Conservation (phyloP, 2,888 invertebrate species). For the Actias luna region DNA sequence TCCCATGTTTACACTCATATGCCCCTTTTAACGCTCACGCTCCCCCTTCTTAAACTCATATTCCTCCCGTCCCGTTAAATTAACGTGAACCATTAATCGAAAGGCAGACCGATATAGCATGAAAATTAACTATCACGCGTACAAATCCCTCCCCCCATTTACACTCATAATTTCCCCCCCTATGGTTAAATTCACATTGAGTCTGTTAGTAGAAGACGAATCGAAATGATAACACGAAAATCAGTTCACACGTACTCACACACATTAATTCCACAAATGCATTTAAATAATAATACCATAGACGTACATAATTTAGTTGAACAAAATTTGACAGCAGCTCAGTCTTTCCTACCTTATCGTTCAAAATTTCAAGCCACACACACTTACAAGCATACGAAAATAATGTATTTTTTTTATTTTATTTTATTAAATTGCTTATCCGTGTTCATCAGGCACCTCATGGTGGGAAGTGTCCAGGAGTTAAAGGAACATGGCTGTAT, state of each 20-base stretch:
- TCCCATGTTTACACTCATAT: neutral
- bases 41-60: neutral
- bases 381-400: neutral
- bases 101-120: no score
- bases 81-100: no score
- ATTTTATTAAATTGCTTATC: neutral
- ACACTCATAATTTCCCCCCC: neutral
- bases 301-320: neutral
- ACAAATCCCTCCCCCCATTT: no score
- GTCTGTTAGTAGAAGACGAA: neutral
- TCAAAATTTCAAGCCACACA: neutral
- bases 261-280: neutral
- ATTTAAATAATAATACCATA: neutral
- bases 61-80: no score
- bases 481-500: neutral
- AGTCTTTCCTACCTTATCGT: neutral
- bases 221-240: neutral
- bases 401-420: neutral
- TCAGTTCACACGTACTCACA: neutral
- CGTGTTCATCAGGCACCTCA: neutral
- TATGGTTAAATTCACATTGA: neutral
- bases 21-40: neutral
- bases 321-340: conserved; percentile 2
- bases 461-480: neutral
- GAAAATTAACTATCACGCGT: no score